phyloP scores from a whole-genome alignment of 2,113 vertebrate species.

The Calypte anna region DNA sequence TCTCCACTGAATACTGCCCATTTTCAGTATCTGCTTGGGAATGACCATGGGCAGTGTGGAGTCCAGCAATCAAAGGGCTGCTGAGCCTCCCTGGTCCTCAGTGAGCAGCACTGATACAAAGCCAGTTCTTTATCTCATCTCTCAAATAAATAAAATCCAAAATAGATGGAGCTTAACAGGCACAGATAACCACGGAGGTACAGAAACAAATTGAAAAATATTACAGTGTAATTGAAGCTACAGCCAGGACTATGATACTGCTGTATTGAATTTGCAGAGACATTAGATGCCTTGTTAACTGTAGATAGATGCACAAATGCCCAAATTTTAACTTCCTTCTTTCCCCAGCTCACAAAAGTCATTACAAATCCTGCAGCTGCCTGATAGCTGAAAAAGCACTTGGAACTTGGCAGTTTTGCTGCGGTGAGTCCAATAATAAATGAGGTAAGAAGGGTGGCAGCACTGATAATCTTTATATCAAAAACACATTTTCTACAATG shows the following conservation, averaged over 20 bases:
- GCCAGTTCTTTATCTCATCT: not conserved
- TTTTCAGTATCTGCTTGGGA: not conserved
- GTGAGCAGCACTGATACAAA: not conserved
- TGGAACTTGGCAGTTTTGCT: slow-evolving; percentile 13
- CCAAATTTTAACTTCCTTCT: slow-evolving; percentile 66
- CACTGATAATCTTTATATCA: slow-evolving; percentile 64
- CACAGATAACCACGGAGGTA: not conserved
- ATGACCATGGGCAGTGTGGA: not conserved
- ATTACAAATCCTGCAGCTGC: slow-evolving; percentile 58
- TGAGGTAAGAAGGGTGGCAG: slow-evolving; percentile 44
- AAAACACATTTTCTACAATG: slow-evolving; percentile 62
- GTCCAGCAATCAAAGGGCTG: not conserved
- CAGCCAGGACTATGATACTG: not conserved
- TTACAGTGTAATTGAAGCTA: not conserved
- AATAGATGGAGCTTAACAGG: not conserved
- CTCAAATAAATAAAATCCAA: not conserved
- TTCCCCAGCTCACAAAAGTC: slow-evolving; percentile 42
- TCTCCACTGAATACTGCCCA: not conserved
- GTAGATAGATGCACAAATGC: slow-evolving; percentile 46
- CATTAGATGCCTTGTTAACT: slow-evolving; percentile 60
- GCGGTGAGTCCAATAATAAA: slow-evolving; percentile 38
- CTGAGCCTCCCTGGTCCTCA: not conserved
- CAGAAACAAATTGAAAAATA: not conserved
- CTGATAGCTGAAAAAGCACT: slow-evolving; percentile 42
- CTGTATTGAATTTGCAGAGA: not conserved